Evolutionary conservation across 2,888 invertebrate genomes (phyloP).

Genomic region (Eupeodes luniger): DNA sequence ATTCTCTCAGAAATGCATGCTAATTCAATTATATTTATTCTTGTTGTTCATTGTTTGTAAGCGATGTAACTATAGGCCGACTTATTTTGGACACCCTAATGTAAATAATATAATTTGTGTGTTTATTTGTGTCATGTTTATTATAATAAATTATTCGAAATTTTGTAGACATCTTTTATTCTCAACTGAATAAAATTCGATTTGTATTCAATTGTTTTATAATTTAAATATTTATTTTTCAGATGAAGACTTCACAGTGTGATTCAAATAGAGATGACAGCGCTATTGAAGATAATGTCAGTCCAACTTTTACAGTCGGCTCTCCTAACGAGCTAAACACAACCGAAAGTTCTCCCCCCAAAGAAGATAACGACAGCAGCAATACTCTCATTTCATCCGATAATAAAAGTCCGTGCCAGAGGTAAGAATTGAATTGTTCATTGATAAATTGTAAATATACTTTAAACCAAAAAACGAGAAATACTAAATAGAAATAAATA

Average conservation of each 20-base stretch:
- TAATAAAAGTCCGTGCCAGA: conserved; percentile 89
- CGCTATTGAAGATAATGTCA: conserved; percentile 73
- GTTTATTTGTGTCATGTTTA: too few relatives aligned
- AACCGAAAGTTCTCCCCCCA: conserved; percentile 83
- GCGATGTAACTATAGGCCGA: too few relatives aligned
- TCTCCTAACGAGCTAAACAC: conserved; percentile 74
- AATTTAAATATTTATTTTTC: conserved; percentile 19
- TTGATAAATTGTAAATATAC: conserved; percentile 51
- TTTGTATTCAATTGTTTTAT: neutral
- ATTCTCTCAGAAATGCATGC: too few relatives aligned
- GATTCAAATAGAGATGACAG: conserved; percentile 67
- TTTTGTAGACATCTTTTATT: too few relatives aligned
- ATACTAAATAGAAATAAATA: neutral
- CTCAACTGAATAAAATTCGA: too few relatives aligned
- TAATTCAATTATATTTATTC: too few relatives aligned
- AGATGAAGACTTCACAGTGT: conserved; percentile 73
- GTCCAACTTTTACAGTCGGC: conserved; percentile 74
- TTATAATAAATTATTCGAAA: too few relatives aligned
- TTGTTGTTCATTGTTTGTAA: too few relatives aligned
- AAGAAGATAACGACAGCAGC: conserved; percentile 90
- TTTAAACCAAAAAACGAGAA: conserved; percentile 8
- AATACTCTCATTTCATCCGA: conserved; percentile 89
- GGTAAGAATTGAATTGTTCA: conserved; percentile 84
- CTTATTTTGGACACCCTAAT: too few relatives aligned
- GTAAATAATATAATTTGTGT: too few relatives aligned